These are phyloP conservation scores for Ephialtes manifestator DNA, from an alignment of 2,888 invertebrate species.

Conservation along the genomic window DNA sequence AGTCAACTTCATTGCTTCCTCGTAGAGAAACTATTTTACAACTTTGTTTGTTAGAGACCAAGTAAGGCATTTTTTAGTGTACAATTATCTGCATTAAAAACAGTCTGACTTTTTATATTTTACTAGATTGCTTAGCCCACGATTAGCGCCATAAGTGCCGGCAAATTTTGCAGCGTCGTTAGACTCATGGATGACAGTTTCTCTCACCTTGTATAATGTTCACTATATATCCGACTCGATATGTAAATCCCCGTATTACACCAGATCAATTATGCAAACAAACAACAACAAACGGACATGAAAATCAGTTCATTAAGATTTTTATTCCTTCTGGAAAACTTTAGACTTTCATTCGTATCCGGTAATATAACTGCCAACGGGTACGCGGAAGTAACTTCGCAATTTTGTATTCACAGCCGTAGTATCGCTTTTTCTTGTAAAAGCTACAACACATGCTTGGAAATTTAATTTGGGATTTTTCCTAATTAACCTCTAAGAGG, in stretches of 20 bases:
- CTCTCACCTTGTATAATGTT: slow-evolving; percentile 1
- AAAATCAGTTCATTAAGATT: background rate
- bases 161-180: background rate
- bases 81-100: background rate
- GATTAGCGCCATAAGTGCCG: background rate
- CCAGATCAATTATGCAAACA: background rate
- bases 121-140: background rate
- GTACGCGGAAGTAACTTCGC: too few relatives aligned
- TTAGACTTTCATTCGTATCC: background rate
- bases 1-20: background rate
- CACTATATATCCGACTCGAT: background rate
- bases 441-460: too few relatives aligned
- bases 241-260: background rate
- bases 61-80: background rate
- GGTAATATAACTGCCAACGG: too few relatives aligned
- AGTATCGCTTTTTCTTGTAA: too few relatives aligned
- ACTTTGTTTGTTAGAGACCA: background rate
- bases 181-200: background rate
- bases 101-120: background rate
- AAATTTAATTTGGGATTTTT: too few relatives aligned
- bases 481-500: too few relatives aligned
- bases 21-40: slow-evolving; percentile 3
- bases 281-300: background rate
- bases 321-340: background rate
- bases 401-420: too few relatives aligned